Conservation (phyloP, 2,888 invertebrate genomes). For the Piscicola geometra region DNA sequence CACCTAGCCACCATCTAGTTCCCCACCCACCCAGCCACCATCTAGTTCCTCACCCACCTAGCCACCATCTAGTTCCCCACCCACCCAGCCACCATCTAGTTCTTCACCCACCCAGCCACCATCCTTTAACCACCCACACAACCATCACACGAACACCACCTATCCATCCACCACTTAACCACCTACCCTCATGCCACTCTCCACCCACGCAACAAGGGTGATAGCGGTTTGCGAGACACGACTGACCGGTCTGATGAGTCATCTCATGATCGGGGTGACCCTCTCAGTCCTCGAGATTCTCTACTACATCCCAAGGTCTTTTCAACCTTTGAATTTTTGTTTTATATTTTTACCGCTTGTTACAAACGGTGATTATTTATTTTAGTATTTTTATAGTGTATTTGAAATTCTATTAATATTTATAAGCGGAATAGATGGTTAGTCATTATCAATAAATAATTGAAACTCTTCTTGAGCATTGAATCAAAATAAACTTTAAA, state of each 20-base stretch:
- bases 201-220: neutral
- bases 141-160: neutral
- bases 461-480: too few relatives aligned
- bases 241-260: slow-evolving; percentile 23
- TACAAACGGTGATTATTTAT: neutral
- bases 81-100: neutral
- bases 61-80: neutral
- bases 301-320: slow-evolving; percentile 5
- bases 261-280: slow-evolving; percentile 23
- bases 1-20: neutral
- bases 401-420: too few relatives aligned
- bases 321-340: too few relatives aligned
- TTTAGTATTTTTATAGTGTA: too few relatives aligned
- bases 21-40: neutral
- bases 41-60: neutral
- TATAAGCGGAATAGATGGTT: too few relatives aligned
- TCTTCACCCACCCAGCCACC: neutral
- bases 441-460: too few relatives aligned
- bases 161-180: too few relatives aligned
- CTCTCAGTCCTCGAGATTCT: slow-evolving; percentile 20
- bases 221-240: slow-evolving; percentile 29
- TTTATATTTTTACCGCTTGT: too few relatives aligned
- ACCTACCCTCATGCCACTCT: too few relatives aligned
- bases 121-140: neutral
- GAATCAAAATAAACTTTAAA: too few relatives aligned